A percentile compares a stretch with the other conserved stretches of the same genome.
These are phyloP conservation scores for Sandelia bainsii DNA, from an alignment of 2,797 vertebrate species.

Conservation along the genomic window DNA sequence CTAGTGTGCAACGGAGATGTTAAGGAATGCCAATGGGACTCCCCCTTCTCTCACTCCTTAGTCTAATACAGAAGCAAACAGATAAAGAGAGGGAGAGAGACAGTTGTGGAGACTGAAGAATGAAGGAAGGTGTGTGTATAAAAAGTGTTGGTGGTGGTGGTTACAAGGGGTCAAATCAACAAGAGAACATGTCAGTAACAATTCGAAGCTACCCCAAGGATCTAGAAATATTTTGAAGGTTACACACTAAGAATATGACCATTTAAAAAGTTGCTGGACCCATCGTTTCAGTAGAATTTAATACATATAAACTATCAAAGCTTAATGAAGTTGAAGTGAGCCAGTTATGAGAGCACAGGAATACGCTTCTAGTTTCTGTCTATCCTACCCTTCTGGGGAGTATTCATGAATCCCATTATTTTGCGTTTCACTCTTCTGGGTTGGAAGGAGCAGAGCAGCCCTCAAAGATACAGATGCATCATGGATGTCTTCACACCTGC, in stretches of 20 bases:
- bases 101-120: conserved; percentile 43
- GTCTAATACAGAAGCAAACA: conserved; percentile 62
- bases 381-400: conserved; percentile 41
- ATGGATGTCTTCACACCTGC: conserved; percentile 71
- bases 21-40: conserved; percentile 80
- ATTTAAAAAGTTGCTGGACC: conserved; percentile 17
- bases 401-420: conserved; percentile 63
- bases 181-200: conserved; percentile 35
- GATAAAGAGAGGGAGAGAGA: conserved; percentile 57
- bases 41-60: conserved; percentile 72
- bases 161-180: conserved; percentile 51
- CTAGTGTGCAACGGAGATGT: conserved; percentile 72
- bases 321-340: conserved; percentile 49
- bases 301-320: conserved; percentile 37
- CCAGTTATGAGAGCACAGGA: conserved; percentile 16
- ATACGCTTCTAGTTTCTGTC: conserved; percentile 30
- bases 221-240: conserved; percentile 15
- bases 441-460: conserved; percentile 56
- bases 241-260: conserved; percentile 24
- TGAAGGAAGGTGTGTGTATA: conserved; percentile 29
- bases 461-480: conserved; percentile 67
- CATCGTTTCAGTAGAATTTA: conserved; percentile 29
- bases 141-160: conserved; percentile 34
- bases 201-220: conserved; percentile 1
- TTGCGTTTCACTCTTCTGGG: conserved; percentile 47